Base-by-base conservation (phyloP, 2,113 vertebrate genomes). In the Oncorhynchus gorbuscha region DNA sequence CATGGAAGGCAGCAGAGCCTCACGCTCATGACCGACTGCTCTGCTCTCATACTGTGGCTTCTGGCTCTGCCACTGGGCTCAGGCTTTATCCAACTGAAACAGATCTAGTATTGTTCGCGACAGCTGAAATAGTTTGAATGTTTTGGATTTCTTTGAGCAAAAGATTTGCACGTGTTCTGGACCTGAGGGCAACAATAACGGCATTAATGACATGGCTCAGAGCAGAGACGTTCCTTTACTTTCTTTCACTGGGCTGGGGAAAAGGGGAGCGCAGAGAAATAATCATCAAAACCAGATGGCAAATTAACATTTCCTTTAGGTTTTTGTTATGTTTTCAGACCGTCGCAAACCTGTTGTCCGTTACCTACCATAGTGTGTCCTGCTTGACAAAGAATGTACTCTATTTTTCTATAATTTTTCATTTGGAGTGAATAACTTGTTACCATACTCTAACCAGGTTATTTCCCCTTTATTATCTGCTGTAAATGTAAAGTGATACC, bases 121-220 rank as follows among this genome's bases (percentile, higher is more conserved):
- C 8, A 39, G 51, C 58, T 74, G 62, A 26, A 16, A 45, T 30
- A 22, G 30, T 71, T 65, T 4, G 69, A 79, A 79, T 71, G 20
- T 9, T 71, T 24, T 24, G 49, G 65, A 79, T 64, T 76, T 70
- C 39, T 45, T 22, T 79, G 13, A 6, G 30, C 20, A 55, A 82
- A 24, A 30, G 18, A 76, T 76, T 55, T 49, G n/a, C 59, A 26
- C 59, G 49, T n/a, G 0, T 48, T 30, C 20, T 24, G 74, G 70
- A 68, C 73, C 61, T 20, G 24, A 49, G 12, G 67, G 28, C 70
- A 14, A 39, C 49, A 59, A 49, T 69, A 73, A 80, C 55, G n/a
- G 35, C 62, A 51, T 26, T 72, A 72, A 66, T 58, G 30, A 79
- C 26, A 71, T 24, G 32, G 61, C n/a, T 72, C 39, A 45, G 39